Evolutionary conservation across 1,140 invertebrate species (phyloP).

Genomic region (Drosophila simulans): DNA sequence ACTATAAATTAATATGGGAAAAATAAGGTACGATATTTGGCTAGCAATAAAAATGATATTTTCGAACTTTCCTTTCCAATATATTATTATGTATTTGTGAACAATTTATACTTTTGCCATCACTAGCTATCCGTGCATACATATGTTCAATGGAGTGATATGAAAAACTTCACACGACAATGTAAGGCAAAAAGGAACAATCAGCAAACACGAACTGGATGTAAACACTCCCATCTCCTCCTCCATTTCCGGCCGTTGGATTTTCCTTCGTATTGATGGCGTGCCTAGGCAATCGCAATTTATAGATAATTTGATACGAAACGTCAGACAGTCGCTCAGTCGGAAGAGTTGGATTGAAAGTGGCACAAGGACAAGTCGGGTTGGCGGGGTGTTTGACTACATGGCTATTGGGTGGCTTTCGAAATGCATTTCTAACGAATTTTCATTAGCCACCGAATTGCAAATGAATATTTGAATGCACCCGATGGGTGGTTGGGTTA

Average conservation of each 20-base stretch:
- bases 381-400: neutral
- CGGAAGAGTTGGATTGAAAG: constrained; percentile 44
- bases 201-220: constrained; percentile 51
- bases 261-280: constrained; percentile 54
- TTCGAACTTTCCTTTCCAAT: too few species aligned
- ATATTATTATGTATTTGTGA: neutral
- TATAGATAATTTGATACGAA: constrained; percentile 78
- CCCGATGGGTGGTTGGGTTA: constrained; percentile 18
- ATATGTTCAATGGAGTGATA: constrained; percentile 58
- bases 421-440: constrained; percentile 72
- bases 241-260: constrained; percentile 9
- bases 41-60: neutral
- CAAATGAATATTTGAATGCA: constrained; percentile 52
- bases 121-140: constrained; percentile 22
- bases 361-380: constrained; percentile 71
- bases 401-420: constrained; percentile 16
- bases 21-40: too few species aligned
- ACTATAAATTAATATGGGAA: too few species aligned
- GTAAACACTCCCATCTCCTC: constrained; percentile 6
- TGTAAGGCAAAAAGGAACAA: constrained; percentile 48
- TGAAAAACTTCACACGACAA: constrained; percentile 73
- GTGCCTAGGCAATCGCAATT: constrained; percentile 70
- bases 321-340: constrained; percentile 56
- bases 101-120: neutral
- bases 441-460: constrained; percentile 65